These are phyloP conservation scores for Aleiodes alternator DNA, from an alignment of 2,888 invertebrate species.

Conservation along the genomic window DNA sequence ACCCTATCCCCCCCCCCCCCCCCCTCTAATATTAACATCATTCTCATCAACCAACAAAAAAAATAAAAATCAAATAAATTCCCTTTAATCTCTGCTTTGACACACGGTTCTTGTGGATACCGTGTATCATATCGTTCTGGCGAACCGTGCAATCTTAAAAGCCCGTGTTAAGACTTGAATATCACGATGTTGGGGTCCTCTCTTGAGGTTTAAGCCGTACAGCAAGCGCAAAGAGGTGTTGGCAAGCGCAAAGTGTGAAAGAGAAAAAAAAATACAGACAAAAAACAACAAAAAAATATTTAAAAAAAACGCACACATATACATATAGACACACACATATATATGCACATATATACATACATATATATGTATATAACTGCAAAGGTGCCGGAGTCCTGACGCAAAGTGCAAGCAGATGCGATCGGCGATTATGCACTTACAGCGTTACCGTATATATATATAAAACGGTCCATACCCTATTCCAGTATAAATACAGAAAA, in stretches of 20 bases:
- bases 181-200: not conserved
- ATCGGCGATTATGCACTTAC: constrained; percentile 75
- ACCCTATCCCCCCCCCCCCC: too few species aligned
- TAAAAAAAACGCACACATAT: not conserved
- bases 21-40: too few species aligned
- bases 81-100: constrained; percentile 18
- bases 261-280: not conserved
- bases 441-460: constrained; percentile 71
- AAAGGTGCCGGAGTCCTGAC: constrained; percentile 71
- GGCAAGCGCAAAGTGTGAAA: not conserved
- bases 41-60: not conserved
- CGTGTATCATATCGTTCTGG: constrained; percentile 24
- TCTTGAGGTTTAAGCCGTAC: not conserved
- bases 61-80: constrained; percentile 25
- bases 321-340: too few species aligned
- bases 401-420: constrained; percentile 74
- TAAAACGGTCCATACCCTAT: constrained; percentile 55
- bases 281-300: too few species aligned
- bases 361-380: constrained; percentile 45
- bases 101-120: not conserved
- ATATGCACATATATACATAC: not conserved
- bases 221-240: not conserved
- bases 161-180: not conserved
- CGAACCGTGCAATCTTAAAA: constrained; percentile 21
- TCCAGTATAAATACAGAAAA: constrained; percentile 55